Percentiles rank a stretch among this genome's conserved stretches.
phyloP scores from a whole-genome alignment of 2,888 invertebrate species.

The Vandiemenella viatica region DNA sequence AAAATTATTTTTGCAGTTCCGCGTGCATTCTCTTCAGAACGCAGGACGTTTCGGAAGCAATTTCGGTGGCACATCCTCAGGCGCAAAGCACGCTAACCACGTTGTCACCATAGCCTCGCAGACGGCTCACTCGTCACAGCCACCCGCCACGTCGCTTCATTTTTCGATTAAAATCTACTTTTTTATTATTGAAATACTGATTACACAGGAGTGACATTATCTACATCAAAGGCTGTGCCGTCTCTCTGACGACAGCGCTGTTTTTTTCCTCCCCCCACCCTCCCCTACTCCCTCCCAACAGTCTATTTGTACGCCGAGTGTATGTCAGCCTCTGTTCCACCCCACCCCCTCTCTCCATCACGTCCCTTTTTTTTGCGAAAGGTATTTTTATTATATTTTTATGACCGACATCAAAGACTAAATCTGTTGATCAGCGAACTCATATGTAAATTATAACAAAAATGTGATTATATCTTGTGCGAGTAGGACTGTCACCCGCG shows the following conservation, averaged over 20 bases:
- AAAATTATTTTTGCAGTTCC: too few relatives aligned
- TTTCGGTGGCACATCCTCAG: too few relatives aligned
- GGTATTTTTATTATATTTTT: background rate
- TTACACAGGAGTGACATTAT: conserved; percentile 2
- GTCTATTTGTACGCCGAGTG: too few relatives aligned
- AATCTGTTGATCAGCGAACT: conserved; percentile 11
- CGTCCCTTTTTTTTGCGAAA: background rate
- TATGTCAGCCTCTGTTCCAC: too few relatives aligned
- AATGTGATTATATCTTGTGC: conserved; percentile 12
- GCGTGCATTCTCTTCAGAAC: too few relatives aligned
- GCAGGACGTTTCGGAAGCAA: too few relatives aligned
- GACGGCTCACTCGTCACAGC: too few relatives aligned
- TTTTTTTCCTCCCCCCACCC: background rate
- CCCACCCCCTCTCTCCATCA: too few relatives aligned
- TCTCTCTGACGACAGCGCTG: background rate
- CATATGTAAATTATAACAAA: conserved; percentile 15
- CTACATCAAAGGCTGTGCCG: background rate
- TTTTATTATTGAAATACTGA: conserved; percentile 3
- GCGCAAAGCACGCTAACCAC: too few relatives aligned
- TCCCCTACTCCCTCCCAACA: too few relatives aligned
- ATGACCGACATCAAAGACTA: conserved; percentile 3
- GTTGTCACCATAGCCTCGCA: too few relatives aligned
- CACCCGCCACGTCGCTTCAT: background rate
- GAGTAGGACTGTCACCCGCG: too few relatives aligned
- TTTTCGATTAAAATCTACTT: background rate